These are phyloP conservation scores for Ommatoiulus sabulosus DNA, from an alignment of 2,888 invertebrate genomes.

Conservation along the genomic window DNA sequence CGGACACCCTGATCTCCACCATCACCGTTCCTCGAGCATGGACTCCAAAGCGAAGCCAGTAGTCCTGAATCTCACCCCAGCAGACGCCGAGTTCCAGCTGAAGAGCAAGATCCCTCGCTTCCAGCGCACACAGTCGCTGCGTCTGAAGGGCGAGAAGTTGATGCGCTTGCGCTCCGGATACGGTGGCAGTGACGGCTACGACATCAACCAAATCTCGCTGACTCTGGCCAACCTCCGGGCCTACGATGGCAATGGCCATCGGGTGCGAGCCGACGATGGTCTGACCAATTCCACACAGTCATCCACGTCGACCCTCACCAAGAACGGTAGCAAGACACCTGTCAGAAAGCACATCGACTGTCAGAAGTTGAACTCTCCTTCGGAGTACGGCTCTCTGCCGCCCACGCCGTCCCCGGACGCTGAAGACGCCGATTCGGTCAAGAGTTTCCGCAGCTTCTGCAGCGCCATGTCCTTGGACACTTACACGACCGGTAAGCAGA, in stretches of 20 bases:
- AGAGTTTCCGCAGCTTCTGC: slow-evolving; percentile 61
- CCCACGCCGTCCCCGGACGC: slow-evolving; percentile 52
- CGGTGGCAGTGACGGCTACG: not conserved
- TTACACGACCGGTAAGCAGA: slow-evolving; percentile 56
- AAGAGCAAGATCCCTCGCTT: slow-evolving; percentile 56
- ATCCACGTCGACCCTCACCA: slow-evolving; percentile 4
- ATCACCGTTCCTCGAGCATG: not conserved
- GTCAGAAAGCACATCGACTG: not conserved
- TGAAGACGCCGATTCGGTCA: slow-evolving; percentile 60
- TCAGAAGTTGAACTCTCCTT: slow-evolving; percentile 44
- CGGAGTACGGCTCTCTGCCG: slow-evolving; percentile 53
- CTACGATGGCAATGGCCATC: not conserved
- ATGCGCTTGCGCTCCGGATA: not conserved
- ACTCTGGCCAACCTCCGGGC: slow-evolving; percentile 34
- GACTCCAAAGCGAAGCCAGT: not conserved
- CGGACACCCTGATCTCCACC: not conserved
- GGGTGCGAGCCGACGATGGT: not conserved
- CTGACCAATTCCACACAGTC: not conserved
- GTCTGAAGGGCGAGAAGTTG: slow-evolving; percentile 54
- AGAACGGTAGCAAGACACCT: slow-evolving; percentile 4
- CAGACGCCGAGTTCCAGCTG: not conserved
- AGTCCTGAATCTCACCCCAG: not conserved
- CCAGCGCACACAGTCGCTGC: slow-evolving; percentile 55
- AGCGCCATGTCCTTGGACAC: slow-evolving; percentile 60
- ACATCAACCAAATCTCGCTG: slow-evolving; percentile 30